Evolutionary conservation across 2,888 invertebrate genomes (phyloP), one percentile per base, ranked within the genome.

Genomic region (Tipula lateralis): DNA sequence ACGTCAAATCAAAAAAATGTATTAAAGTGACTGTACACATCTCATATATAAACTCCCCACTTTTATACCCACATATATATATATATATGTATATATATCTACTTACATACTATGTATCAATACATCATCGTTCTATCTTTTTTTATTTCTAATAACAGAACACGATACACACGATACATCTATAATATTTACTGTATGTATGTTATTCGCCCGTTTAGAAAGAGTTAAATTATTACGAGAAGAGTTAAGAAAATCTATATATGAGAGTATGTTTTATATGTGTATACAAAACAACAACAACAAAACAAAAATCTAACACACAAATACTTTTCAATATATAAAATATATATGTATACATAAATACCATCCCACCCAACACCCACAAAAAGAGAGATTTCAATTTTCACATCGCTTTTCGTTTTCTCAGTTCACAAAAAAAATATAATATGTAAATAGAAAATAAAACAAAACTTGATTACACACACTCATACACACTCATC

Each of bases 311-410:
- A 24, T 66, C 66, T 66, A 66, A 66, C 9, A 50, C 66, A 66
- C 66, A 66, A 66, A 66, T 66, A 66, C 66, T 66, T 24, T 66
- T 9, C 66, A 66, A 66, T 66, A 66, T 66, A 66, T 66, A 39
- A 13, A 13, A 39, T 39, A 39, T 9, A 44, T 36, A 5, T n/a
- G 16, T 44, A 44, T n/a, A 44, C n/a, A 44, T 44, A 66, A 16
- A 24, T 66, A n/a, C n/a, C 12, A 66, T 24, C 66, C 66, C 24
- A 66, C 66, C 66, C 66, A 24, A 66, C 19, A 66, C 66, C 66
- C 66, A 66, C 66, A 19, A 24, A n/a, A 66, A 66, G 66, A 66
- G 66, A 66, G 66, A 66, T 66, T 66, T 66, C 66, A 66, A 66
- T 66, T 66, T 66, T 66, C 44, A 50, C 44, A 50, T 50, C 44